Evolutionary conservation across 2,113 vertebrate genomes (phyloP).

Genomic region (Sarotherodon lohbergeri): DNA sequence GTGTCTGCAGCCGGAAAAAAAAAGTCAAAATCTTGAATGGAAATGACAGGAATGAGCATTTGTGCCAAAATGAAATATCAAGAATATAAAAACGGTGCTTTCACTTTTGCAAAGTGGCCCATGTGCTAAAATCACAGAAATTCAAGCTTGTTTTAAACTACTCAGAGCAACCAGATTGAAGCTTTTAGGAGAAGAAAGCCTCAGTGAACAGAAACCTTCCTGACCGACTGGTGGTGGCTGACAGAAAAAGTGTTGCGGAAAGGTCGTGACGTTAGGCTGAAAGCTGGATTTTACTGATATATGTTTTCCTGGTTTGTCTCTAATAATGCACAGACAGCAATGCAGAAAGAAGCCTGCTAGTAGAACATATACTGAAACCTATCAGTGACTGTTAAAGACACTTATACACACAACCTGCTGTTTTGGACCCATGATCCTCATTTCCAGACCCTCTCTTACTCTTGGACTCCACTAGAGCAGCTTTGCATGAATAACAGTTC

Average conservation of each 20-base stretch:
- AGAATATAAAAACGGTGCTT: neutral
- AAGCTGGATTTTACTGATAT: neutral
- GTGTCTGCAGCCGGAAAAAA: neutral
- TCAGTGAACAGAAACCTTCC: neutral
- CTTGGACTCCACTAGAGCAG: neutral
- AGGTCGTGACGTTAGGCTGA: neutral
- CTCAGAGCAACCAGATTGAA: neutral
- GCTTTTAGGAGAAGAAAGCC: neutral
- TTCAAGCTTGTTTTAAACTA: neutral
- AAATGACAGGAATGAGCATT: neutral
- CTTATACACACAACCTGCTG: neutral
- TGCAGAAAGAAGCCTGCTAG: neutral
- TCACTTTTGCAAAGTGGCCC: neutral
- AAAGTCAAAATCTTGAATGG: neutral
- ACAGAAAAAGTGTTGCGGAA: neutral
- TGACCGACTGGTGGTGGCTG: neutral
- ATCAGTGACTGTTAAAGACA: neutral
- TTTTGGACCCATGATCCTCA: rapidly evolving
- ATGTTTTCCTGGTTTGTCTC: neutral
- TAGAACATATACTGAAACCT: neutral
- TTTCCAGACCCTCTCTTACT: neutral
- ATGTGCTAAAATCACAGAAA: neutral
- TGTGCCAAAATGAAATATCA: neutral
- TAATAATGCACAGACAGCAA: neutral
- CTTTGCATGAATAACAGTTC: neutral